Base-by-base conservation (phyloP, 2,113 vertebrate species). In the Pterocles gutturalis region DNA sequence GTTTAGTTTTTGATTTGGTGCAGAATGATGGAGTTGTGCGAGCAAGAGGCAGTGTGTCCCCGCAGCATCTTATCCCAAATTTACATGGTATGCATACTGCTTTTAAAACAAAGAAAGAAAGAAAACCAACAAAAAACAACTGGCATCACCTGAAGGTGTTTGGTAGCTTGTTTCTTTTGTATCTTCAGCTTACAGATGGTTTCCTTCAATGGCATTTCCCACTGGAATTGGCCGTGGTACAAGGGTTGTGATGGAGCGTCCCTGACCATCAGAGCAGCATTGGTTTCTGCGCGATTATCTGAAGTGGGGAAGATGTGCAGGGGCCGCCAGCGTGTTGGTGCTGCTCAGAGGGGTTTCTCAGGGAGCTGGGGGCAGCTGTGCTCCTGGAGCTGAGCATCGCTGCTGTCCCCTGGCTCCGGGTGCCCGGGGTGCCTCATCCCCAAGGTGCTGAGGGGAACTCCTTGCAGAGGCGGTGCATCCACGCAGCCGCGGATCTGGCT, bases 401-500 rank as follows among this genome's bases (percentile, higher is more conserved):
- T 58, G 38, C 51, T 16, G 2, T 26, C 24, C 55, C 19, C 41
- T 5, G 31, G 28, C 34, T 49, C 22, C 0, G 3, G 10, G 18
- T 36, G 28, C 34, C 31, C 0, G 1, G n/a, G 43, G 14, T 33
- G 7, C 29, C 9, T 28, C 43, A 5, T 4, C 13, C 51, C 38
- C 2, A 4, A 24, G 81, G 4, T 28, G 31, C 64, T n/a, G 45
- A 28, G 73, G 33, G 46, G 11, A n/a, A 4, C 17, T 25, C 48
- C 3, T 60, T 8, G 46, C n/a, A 41, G 51, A 34, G 29, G 31
- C 8, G 57, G 28, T 26, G 17, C n/a, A 11, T 7, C 83, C 41
- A 0, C 24, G 29, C 64, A 26, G 73, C 49, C 4, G 0, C 4
- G 9, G 41, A 9, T 11, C 48, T 7, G 38, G 79, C 57, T 26